Base-by-base conservation (phyloP, 2,113 vertebrate species). In the Spea bombifrons region DNA sequence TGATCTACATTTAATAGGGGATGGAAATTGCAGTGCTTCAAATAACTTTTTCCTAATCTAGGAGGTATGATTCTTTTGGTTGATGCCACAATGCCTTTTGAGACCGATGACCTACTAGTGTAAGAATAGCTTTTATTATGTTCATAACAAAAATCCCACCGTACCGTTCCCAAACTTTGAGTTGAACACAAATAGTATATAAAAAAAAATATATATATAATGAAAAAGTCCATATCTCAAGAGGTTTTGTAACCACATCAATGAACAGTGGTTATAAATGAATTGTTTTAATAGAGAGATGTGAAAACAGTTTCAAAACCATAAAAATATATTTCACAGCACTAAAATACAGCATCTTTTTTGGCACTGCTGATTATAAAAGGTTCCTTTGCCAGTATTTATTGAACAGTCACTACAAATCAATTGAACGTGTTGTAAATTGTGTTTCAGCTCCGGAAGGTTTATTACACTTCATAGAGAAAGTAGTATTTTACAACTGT, bases 341-440 rank as follows among this genome's bases (percentile, higher is more conserved):
- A 71, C 50, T 80, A 73, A 66, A 73, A 80, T 73, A 80, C 77
- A 80, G 77, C 77, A 66, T 79, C 30, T 45, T 47, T 65, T 47
- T 70, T 15, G n/a, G 61, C 61, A 64, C n/a, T 30, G 30, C 5
- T 12, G 57, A 17, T 64, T 64, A 8, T 5, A 5, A 15, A 30
- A 64, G 16, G 5, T 15, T 17, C 5, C 16, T 17, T 17, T 16
- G n/a, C 61, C 61, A 59, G 8, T 59, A 12, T 59, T 12, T 3
- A 30, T 30, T 30, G 2, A 3, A 59, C 55, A 59, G 55, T 59
- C 7, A 59, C 4, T 4, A 2, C 7, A 30, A 30, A 30, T 30
- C 2, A 7, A 59, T 13, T 13, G 4, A 59, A 59, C 3, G 55
- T 53, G 50, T 4, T 3, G 30, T 30, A 7, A 59, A 59, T 59